Base-by-base conservation (phyloP, 2,797 vertebrate species). In the Pelobates cultripes region DNA sequence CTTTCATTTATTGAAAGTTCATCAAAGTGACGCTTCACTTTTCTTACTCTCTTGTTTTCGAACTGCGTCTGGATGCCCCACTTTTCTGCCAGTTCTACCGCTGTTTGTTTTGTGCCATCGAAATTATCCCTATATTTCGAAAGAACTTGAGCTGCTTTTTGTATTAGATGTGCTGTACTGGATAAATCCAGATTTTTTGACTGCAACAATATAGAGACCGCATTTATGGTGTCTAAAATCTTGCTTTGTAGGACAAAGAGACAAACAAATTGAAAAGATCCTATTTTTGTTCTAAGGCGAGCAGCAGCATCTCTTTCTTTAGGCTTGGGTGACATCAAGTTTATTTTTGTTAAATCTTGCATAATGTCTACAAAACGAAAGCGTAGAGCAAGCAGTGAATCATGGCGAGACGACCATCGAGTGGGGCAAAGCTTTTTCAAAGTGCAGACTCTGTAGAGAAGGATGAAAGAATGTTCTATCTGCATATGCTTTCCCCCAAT, bases 351-450 rank as follows among this genome's bases (percentile, higher is more conserved):
- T 13, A 73, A 15, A 1, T 40, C 53, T 40, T 73, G 47, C 43
- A 73, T 40, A 43, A n/a, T n/a, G n/a, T 74, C 47, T 51, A 41
- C 13, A 74, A 60, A 74, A 4, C 40, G 15, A 13, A 74, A 74
- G 12, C 55, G 2, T 17, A 61, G 55, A 7, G 53, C 55, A 15
- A 75, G 15, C 43, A 75, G 7, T 12, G 73, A 63, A 3, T 75
- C 57, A 64, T 64, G 15, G 15, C 41, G n/a, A 3, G 53, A 71
- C 60, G 68, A 61, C 77, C 53, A 70, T 2, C 45, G 28, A 17
- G 77, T 73, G 14, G 77, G 57, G 12, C 40, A 67, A 13, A 73
- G 40, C 6, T 40, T 67, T 17, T 79, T 79, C 40, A 73, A 14
- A 43, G 3, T 2, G 57, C 42, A 4, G 28, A 73, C 12, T 66